A percentile compares a stretch with the other conserved stretches of the same genome.
Conservation (phyloP, 2,113 vertebrate genomes). For the Pseudonaja textilis region DNA sequence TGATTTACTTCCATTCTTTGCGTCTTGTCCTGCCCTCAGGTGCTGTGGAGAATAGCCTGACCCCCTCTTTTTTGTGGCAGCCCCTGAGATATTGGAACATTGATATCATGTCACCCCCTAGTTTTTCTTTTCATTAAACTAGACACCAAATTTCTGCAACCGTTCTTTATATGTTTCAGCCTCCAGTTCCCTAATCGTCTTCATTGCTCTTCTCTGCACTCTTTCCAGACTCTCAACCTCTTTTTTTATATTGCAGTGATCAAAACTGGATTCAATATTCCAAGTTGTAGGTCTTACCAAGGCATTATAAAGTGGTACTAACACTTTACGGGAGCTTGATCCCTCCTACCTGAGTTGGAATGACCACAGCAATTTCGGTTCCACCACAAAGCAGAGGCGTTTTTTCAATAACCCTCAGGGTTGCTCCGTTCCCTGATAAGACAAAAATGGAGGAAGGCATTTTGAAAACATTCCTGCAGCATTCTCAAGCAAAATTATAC, state of each 20-base stretch:
- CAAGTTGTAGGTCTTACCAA: background rate
- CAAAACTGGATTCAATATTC: background rate
- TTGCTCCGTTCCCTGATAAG: background rate
- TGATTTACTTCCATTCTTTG: too few species aligned
- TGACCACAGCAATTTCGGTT: background rate
- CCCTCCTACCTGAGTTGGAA: background rate
- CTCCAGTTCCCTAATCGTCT: background rate
- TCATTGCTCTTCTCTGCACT: background rate
- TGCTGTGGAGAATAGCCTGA: too few species aligned
- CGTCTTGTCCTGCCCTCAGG: accelerated
- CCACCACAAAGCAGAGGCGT: background rate
- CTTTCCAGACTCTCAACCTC: background rate
- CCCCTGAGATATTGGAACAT: too few species aligned
- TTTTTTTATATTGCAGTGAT: background rate
- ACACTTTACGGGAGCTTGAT: background rate
- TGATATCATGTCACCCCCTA: too few species aligned
- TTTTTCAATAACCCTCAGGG: background rate
- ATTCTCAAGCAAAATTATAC: background rate
- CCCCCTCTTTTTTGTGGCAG: too few species aligned
- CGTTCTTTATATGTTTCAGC: background rate
- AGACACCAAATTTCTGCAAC: too few species aligned
- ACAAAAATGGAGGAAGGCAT: background rate
- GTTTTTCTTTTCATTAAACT: too few species aligned
- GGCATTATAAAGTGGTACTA: background rate
- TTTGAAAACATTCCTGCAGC: background rate